Evolutionary conservation across 2,888 invertebrate genomes (phyloP), one percentile per base, ranked within the genome.

Genomic region (Camponotus fellah): DNA sequence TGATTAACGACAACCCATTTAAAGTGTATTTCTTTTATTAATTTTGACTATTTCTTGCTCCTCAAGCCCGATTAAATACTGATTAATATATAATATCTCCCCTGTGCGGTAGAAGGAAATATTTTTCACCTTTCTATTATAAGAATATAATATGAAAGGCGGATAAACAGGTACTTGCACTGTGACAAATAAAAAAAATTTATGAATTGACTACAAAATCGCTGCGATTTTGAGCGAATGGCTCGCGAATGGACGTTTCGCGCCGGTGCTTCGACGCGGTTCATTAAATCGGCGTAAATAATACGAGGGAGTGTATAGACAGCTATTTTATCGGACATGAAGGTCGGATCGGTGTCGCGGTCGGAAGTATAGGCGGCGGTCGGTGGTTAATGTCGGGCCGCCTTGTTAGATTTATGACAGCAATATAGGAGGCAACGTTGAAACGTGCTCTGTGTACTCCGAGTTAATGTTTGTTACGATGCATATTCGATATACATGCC

Each of bases 321-420:
- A 82, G 46, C 62, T 86, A 85, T 91, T 92, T 93, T 92, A 92
- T 92, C 89, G 91, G 88, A 90, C 87, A 75, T 64, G 82, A 88
- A 88, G 89, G 90, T 92, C 89, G 90, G 12, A 88, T 86, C 90
- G 88, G 84, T 87, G 89, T 88, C 91, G n/a, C n/a, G 92, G 88
- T 89, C 92, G 92, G 93, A 92, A 91, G 90, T 91, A 88, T 88
- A 89, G 86, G 83, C 83, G 87, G 88, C 86, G 86, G 88, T 85
- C 83, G 89, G 81, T 82, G 88, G 91, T 92, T 93, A 93, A 93
- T 92, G 91, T 87, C 88, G 85, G 86, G 87, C 90, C 90, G 87
- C 90, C 91, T 91, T 89, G 90, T 90, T 89, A 92, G 93, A 94
- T 94, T 94, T 94, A 94, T 93, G 90, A 85, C 86, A 89, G 92